Base-by-base conservation (phyloP, 2,113 vertebrate genomes). In the Toxostoma redivivum region DNA sequence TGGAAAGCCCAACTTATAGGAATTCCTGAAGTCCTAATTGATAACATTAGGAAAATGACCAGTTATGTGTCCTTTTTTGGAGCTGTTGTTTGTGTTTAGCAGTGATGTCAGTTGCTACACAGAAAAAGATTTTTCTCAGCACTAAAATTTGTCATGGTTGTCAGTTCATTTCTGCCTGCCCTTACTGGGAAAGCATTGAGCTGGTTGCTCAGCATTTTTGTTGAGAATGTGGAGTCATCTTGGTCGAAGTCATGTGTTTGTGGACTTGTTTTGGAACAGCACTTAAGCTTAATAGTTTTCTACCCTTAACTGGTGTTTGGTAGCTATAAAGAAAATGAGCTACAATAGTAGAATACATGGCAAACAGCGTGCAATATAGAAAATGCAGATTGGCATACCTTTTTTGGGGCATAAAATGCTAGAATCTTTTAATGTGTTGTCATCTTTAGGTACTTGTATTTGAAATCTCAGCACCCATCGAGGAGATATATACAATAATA, bases 301-400 rank as follows among this genome's bases (percentile, higher is more conserved):
- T 83, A 27, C 37, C 44, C 15, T 56, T 4, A 65, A 23, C 8
- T 88, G 76, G 3, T 64, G 23, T 60, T 86, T n/a, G 24, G 50
- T 83, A 65, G 65, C n/a, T 37, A 31, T 7, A 35, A 40, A 31
- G 54, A 27, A 69, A 76, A 69, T 48, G 23, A 19, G 28, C 45
- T 72, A 2, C 61, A 1, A 0, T 66, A n/a, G 28, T 56, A 51
- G 48, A 57, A 7, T 45, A 20, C 10, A 5, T 37, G 57, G 16
- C 60, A 56, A 65, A 11, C 30, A 11, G 23, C 0, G 0, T 71
- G 33, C 2, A 2, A 1, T 51, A 18, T 7, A 35, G 66, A 60
- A 80, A 93, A 57, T 40, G 2, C 62, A 82, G 58, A 20, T 64
- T 56, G 18, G 38, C 27, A 1, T 61, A 31, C 19, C 15, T 71